phyloP scores from a whole-genome alignment of 2,113 vertebrate genomes.

The Catharus fuscescens region DNA sequence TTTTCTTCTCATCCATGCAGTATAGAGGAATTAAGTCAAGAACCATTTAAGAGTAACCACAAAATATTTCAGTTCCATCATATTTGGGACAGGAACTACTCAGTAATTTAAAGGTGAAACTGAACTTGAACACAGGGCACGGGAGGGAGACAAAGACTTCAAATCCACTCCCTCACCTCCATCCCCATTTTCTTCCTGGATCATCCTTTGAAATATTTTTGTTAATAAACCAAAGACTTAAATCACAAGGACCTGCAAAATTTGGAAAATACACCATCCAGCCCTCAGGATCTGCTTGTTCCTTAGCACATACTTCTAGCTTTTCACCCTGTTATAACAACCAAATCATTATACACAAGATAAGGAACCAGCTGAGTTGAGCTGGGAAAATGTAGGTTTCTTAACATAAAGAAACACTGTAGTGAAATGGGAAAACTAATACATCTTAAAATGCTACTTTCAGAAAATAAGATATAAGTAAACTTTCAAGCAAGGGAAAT shows the following conservation, averaged over 20 bases:
- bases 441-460: not conserved
- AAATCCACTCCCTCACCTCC: not conserved
- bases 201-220: not conserved
- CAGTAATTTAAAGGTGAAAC: not conserved
- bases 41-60: not conserved
- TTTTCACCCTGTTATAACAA: not conserved
- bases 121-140: not conserved
- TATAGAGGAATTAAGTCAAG: not conserved
- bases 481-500: not conserved
- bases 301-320: not conserved
- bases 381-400: not conserved
- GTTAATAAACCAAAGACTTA: not conserved
- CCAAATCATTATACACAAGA: not conserved
- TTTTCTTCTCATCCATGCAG: not conserved
- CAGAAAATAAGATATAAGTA: not conserved
- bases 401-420: not conserved
- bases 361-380: not conserved
- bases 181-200: not conserved
- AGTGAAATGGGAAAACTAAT: not conserved
- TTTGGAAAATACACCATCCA: not conserved
- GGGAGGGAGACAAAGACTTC: slow-evolving; percentile 38
- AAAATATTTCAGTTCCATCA: not conserved
- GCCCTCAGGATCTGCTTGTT: not conserved
- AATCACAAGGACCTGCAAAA: not conserved
- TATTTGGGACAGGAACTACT: not conserved